A percentile compares a stretch with the other conserved stretches of the same genome.
Conservation (phyloP, 2,113 vertebrate genomes). For the Aphyosemion australe region DNA sequence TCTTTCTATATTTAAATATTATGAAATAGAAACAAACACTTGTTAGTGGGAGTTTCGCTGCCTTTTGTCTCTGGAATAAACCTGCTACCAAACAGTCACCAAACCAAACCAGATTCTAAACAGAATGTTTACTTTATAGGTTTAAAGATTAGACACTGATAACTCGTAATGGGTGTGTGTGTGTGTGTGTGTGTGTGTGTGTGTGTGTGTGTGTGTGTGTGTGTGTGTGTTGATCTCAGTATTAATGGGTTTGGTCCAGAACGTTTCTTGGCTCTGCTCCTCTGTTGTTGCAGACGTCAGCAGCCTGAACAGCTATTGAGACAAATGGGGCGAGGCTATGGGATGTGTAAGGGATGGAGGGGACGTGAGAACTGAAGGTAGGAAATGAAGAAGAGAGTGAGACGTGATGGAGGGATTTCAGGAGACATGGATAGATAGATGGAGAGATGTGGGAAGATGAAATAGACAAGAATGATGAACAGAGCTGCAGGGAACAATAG, state of each 20-base stretch:
- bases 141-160: neutral
- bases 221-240: too few relatives aligned
- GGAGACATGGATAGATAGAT: constrained; percentile 29
- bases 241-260: too few relatives aligned
- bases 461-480: constrained; percentile 23
- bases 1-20: too few relatives aligned
- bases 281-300: too few relatives aligned
- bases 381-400: constrained; percentile 38
- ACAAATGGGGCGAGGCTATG: too few relatives aligned
- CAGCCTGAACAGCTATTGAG: too few relatives aligned
- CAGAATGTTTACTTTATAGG: neutral
- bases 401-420: constrained; percentile 46
- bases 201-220: neutral
- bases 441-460: constrained; percentile 30
- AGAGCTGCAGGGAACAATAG: constrained; percentile 10
- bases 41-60: too few relatives aligned
- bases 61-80: neutral
- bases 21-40: too few relatives aligned
- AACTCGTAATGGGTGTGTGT: neutral
- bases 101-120: neutral
- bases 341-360: too few relatives aligned
- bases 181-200: neutral
- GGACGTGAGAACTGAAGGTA: constrained; percentile 20
- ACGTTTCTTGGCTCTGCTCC: too few relatives aligned
- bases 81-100: neutral